Evolutionary conservation across 2,888 invertebrate genomes (phyloP).

Genomic region (Tenthredo livida): DNA sequence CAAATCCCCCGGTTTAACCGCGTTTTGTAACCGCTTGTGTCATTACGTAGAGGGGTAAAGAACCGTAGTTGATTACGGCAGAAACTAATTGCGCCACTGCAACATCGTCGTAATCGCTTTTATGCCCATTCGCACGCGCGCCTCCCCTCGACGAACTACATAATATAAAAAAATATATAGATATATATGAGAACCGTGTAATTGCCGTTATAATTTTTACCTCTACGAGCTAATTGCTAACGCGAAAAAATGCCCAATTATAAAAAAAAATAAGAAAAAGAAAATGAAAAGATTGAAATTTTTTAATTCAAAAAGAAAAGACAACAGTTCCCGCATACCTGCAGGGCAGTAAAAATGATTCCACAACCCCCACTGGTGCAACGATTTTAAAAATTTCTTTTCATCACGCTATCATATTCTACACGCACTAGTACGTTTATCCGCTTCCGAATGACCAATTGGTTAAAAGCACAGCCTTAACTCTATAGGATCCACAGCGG

Average conservation of each 20-base stretch:
- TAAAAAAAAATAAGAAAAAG: background rate
- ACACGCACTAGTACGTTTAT: background rate
- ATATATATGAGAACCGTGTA: background rate
- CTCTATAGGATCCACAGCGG: background rate
- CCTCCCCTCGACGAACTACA: background rate
- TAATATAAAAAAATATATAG: background rate
- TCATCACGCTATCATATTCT: background rate
- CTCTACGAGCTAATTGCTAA: constrained; percentile 1
- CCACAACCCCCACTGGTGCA: background rate
- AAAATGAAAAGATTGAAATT: background rate
- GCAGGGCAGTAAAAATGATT: background rate
- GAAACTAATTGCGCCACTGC: constrained; percentile 41
- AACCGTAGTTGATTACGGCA: constrained; percentile 23
- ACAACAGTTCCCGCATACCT: background rate
- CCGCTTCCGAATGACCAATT: no score
- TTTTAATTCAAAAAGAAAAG: background rate
- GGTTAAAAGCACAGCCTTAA: background rate
- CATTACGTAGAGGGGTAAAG: constrained; percentile 1
- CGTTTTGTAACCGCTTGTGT: constrained; percentile 21
- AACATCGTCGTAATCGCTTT: constrained; percentile 44
- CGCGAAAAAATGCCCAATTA: background rate
- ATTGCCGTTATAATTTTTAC: constrained; percentile 19
- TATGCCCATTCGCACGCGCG: constrained; percentile 28
- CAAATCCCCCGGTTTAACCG: background rate
- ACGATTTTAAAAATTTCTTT: background rate